Evolutionary conservation across 2,797 vertebrate species (phyloP), one percentile per base, ranked within the genome.

Genomic region (Acipenser transmontanus): DNA sequence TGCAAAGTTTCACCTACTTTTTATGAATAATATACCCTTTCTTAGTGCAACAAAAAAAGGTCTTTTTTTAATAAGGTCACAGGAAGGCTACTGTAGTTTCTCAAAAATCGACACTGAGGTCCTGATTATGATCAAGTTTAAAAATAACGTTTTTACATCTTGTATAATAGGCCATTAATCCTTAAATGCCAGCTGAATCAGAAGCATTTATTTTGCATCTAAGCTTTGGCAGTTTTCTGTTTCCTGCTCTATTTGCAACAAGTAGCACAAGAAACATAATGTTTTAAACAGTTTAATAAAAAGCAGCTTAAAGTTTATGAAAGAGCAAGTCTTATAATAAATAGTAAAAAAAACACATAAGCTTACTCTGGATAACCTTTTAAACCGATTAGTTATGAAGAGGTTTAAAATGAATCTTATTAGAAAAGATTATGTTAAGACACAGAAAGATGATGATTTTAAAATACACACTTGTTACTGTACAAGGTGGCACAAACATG

Each of bases 261-360:
- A 69, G 60, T 34, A 9, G 57, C 60, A 61, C 14, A 54, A 12
- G 51, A 8, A 8, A 54, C 64, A 66, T 62, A 65, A 8, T 8
- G 1, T 54, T 12, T 54, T 54, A 8, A 54, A 54, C 76, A 71
- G 71, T 76, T 77, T 74, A 76, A 76, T 72, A 17, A 17, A 64
- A 71, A 64, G 56, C 11, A 65, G 70, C 47, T 73, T 78, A 75
- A 69, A 74, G 72, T 77, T 81, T 77, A 79, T 72, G 73, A 84
- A 85, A 82, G 66, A 74, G 73, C 71, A 82, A 84, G 82, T 76
- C 70, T 76, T 59, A 74, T 80, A 80, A 77, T 61, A 17, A 17
- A 61, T 47, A 14, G 60, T 7, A 59, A n/a, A 59, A 17, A 17
- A 14, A 7, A 7, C 13, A n/a, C 57, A 17, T 1, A 17, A 59